Evolutionary conservation across 2,113 vertebrate species (phyloP), one percentile per base, ranked within the genome.

Genomic region (Lamprotornis superbus): DNA sequence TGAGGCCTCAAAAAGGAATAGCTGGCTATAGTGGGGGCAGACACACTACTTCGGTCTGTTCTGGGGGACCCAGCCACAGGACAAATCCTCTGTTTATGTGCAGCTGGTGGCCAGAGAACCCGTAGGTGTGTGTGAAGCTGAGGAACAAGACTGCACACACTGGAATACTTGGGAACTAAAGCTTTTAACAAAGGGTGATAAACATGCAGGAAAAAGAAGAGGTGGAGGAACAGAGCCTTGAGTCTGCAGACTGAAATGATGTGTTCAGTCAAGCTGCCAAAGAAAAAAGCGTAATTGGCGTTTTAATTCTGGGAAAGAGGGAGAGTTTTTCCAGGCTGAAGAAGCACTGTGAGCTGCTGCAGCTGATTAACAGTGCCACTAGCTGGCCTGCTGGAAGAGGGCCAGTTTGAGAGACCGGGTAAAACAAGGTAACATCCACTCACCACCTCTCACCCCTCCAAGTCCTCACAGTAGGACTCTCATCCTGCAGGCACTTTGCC

Each of bases 301-400:
- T 56, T 93, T 83, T 68, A 93, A 87, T 92, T 89, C 53, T 78
- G 80, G 69, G 73, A 60, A 83, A 78, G 27, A 75, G 21, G 39
- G 49, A 75, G 49, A 2, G 0, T 95, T 96, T 95, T 92, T 83
- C 93, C 90, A 83, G 65, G 28, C 60, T 83, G 61, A 56, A 93
- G 64, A 78, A 84, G 83, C 73, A 81, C 11, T 16, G 4, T 33
- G 85, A 15, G 49, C 68, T 63, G 81, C 57, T 93, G 88, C 79
- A 46, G 95, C 80, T 93, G 93, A 88, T 87, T 44, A 94, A 96
- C 85, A 95, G 83, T 93, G 95, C 96, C 96, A 89, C 90, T 95
- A 96, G 93, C 92, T 21, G 95, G 94, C 73, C 64, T 1, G 28
- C 83, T 94, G 92, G 92, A 94, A 92, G 52, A 81, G 35, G 1